Base-by-base conservation (phyloP, 2,113 vertebrate genomes). In the Mesoclemmys tuberculata region DNA sequence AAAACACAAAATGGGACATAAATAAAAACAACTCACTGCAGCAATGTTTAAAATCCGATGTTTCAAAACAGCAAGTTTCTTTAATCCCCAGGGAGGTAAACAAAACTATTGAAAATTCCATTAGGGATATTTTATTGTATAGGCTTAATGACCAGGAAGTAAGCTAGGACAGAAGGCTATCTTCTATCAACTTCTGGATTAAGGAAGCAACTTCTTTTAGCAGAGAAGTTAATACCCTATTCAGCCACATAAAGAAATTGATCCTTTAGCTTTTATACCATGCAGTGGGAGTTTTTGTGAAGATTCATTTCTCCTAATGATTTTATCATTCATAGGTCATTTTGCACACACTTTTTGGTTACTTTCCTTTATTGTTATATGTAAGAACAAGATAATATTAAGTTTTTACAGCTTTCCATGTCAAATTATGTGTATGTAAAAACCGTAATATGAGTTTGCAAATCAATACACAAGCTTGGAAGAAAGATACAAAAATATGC, bases 21-120 rank as follows among this genome's bases (percentile, higher is more conserved):
- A 98, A 98, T 98, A 97, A 98, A 97, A 98, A 98, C 96, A 97
- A 94, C 90, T 95, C 84, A 74, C 51, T 88, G 92, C 92, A 96
- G 91, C 84, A 94, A 92, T 88, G 91, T 93, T 97, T 94, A 97
- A 98, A 97, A 97, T 94, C 90, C 98, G 97, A 97, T 97, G 98
- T 97, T 98, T 98, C 95, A 94, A 97, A 98, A 97, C 90, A 96
- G 84, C 90, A 91, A 61, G 55, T 95, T 97, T 97, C 96, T 97
- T 97, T 84, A 97, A 93, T 98, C 96, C 93, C 93, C 49, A 13
- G 77, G 56, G 96, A 98, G 96, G 97, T 96, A 98, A 98, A 98
- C 91, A 97, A 96, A 98, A 97, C 93, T 90, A 96, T 93, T 97
- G 95, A 98, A 98, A 98, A 97, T 84, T 88, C 89, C 83, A 97